Evolutionary conservation across 1,140 invertebrate genomes (phyloP).

Genomic region (Micrasema longulum): DNA sequence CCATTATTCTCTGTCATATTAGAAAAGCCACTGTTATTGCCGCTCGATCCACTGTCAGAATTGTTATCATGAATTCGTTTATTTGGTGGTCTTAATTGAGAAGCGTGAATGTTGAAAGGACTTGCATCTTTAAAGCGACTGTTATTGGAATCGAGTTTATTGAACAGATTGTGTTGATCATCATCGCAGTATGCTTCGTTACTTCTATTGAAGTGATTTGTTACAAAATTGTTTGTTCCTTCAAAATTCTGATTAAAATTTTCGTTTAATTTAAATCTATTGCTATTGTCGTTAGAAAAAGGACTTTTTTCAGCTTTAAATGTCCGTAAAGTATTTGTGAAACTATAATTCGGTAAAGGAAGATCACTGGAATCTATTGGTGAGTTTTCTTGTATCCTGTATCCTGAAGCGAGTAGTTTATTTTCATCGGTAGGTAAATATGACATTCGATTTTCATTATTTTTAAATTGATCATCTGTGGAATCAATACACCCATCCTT

Average conservation of each 20-base stretch:
- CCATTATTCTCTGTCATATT: slow-evolving; percentile 27
- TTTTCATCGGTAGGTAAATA: slow-evolving; percentile 67
- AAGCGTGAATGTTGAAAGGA: slow-evolving; percentile 27
- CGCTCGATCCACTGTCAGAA: slow-evolving; percentile 37
- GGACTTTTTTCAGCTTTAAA: slow-evolving; percentile 64
- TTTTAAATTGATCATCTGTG: slow-evolving; percentile 24
- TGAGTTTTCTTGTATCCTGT: slow-evolving; percentile 56
- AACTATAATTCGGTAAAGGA: slow-evolving; percentile 70
- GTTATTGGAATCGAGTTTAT: slow-evolving; percentile 35
- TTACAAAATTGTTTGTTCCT: slow-evolving; percentile 35
- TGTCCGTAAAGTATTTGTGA: slow-evolving; percentile 68
- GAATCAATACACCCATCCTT: slow-evolving; percentile 17
- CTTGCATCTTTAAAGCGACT: slow-evolving; percentile 27
- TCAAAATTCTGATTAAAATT: slow-evolving; percentile 35
- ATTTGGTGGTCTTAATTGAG: slow-evolving; percentile 27
- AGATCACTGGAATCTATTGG: slow-evolving; percentile 62
- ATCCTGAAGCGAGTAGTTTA: slow-evolving; percentile 62
- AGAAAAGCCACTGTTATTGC: slow-evolving; percentile 32
- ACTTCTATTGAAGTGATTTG: slow-evolving; percentile 17
- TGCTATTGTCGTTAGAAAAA: slow-evolving; percentile 19
- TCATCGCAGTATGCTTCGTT: slow-evolving; percentile 35
- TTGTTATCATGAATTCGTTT: slow-evolving; percentile 35
- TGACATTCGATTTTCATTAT: slow-evolving; percentile 51
- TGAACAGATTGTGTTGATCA: slow-evolving; percentile 30
- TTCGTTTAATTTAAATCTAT: slow-evolving; percentile 60